Evolutionary conservation across 2,113 vertebrate genomes (phyloP), one percentile per base, ranked within the genome.

Genomic region (Falco punctatus): DNA sequence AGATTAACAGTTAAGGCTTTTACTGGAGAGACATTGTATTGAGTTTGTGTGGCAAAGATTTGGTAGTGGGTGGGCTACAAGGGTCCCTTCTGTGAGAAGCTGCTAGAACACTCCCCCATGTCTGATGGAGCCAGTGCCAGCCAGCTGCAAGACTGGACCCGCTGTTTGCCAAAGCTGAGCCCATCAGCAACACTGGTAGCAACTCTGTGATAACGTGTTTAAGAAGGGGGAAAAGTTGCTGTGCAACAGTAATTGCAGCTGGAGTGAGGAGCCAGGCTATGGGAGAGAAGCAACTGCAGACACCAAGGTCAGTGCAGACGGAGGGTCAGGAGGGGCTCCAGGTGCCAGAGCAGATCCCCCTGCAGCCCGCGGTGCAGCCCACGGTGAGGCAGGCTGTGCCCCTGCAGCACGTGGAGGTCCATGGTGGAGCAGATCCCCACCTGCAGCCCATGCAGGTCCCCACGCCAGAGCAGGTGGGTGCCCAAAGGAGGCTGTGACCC

Each of bases 41-140:
- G 79, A 20, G 17, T 59, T 59, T 59, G 20, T 1, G 0, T 26
- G n/a, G 58, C 65, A 72, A 71, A 18, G 20, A 48, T 71, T 81
- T 71, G 11, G 15, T 66, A 49, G 38, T 13, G 12, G 18, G 9
- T 20, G 27, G 11, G 19, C 35, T 69, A 17, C 27, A 27, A 52
- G 27, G 4, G 26, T 51, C 8, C 40, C 10, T 35, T 62, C 80
- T 57, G 6, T 69, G 35, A 44, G 48, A 64, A 58, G 19, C 33
- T n/a, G 19, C 66, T 52, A 64, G 22, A 49, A 38, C 27, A 13
- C 57, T 80, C 18, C 46, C 13, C 6, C 5, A 10, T 44, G 10
- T 73, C n/a, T 0, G 0, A 15, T 8, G 42, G 5, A 61, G 22
- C 40, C n/a, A 38, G 12, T 4, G 1, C 48, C 13, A 85, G 40